phyloP scores from a whole-genome alignment of 2,888 invertebrate genomes.

The Plagiodera versicolora region DNA sequence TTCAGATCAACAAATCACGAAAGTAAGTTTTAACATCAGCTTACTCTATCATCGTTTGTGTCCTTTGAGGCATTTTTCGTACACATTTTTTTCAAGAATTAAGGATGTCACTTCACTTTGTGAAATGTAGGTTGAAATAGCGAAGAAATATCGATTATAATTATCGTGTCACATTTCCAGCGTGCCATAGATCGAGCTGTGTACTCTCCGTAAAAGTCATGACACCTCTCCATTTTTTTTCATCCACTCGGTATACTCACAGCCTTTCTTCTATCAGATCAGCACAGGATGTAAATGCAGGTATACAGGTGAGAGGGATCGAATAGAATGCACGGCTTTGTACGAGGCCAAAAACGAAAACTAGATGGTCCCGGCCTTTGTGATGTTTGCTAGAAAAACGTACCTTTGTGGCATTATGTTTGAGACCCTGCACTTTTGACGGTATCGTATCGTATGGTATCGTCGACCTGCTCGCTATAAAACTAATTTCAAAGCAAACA shows the following conservation, averaged over 20 bases:
- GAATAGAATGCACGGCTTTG: conserved; percentile 55
- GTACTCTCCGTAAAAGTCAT: background rate
- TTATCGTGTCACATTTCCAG: too few relatives aligned
- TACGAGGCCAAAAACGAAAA: conserved; percentile 37
- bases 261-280: conserved; percentile 23
- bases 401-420: conserved; percentile 30
- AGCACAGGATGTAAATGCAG: conserved; percentile 53
- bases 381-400: conserved; percentile 28
- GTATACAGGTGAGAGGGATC: conserved; percentile 53
- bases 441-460: conserved; percentile 8
- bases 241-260: conserved; percentile 4
- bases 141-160: too few relatives aligned
- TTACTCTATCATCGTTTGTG: too few relatives aligned
- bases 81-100: too few relatives aligned
- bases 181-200: too few relatives aligned
- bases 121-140: too few relatives aligned
- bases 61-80: too few relatives aligned
- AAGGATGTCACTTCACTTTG: too few relatives aligned
- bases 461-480: conserved; percentile 25
- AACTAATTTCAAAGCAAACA: conserved; percentile 26
- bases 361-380: conserved; percentile 43
- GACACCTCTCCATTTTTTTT: background rate
- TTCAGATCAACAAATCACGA: too few relatives aligned
- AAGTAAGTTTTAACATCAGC: too few relatives aligned
- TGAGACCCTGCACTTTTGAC: conserved; percentile 6